Percentiles rank a stretch among this genome's conserved stretches.
phyloP scores from a whole-genome alignment of 2,797 vertebrate species.

The Otolemur crassicaudatus region DNA sequence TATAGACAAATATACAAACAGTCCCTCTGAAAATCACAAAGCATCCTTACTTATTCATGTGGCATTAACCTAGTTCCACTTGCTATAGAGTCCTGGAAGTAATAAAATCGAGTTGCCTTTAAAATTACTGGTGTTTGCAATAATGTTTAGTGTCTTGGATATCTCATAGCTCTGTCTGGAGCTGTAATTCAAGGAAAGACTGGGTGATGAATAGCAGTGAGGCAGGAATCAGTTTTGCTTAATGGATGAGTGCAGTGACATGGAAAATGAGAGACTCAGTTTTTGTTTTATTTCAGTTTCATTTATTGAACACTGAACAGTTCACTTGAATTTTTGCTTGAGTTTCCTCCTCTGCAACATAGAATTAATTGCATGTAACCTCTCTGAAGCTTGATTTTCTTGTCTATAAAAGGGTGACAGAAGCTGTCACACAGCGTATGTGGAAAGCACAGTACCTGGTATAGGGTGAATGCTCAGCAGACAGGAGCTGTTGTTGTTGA shows the following conservation, averaged over 20 bases:
- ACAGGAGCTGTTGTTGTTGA: neutral
- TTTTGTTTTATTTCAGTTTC: conserved; percentile 3
- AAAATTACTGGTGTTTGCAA: conserved; percentile 24
- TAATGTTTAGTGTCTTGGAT: neutral
- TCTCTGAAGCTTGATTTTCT: neutral
- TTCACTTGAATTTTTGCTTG: conserved; percentile 38
- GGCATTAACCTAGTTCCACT: conserved; percentile 1
- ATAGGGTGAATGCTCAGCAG: neutral
- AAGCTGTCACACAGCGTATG: neutral
- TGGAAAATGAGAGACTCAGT: neutral
- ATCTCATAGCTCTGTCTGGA: neutral
- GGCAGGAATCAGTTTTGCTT: neutral
- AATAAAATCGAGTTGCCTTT: conserved; percentile 20
- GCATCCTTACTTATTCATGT: neutral
- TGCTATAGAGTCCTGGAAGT: neutral
- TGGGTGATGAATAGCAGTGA: neutral
- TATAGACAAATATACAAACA: neutral
- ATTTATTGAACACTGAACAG: neutral
- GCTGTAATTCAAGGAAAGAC: conserved; percentile 18
- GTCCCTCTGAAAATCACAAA: conserved; percentile 32
- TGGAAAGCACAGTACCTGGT: neutral
- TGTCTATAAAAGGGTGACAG: neutral
- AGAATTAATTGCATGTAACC: neutral
- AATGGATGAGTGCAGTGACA: neutral
- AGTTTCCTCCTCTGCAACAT: neutral